Percentiles rank a stretch among this genome's conserved stretches.
These are phyloP conservation scores for Scolopax mira DNA, from an alignment of 2,113 vertebrate species.

Conservation along the genomic window DNA sequence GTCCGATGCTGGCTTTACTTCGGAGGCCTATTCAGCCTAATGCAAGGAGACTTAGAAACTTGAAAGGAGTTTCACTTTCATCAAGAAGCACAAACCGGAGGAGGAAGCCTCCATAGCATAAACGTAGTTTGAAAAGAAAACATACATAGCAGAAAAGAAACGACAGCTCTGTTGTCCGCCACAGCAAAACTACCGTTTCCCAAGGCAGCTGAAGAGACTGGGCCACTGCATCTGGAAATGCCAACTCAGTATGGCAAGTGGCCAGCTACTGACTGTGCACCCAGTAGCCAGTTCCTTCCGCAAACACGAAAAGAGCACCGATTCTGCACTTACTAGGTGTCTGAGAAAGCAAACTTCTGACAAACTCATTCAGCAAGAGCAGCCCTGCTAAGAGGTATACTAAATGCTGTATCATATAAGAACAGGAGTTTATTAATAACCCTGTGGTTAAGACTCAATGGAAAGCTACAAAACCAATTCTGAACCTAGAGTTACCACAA, in stretches of 20 bases:
- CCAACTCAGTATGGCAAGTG: conserved; percentile 9
- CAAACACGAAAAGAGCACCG: background rate
- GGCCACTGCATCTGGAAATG: conserved; percentile 25
- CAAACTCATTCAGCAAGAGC: background rate
- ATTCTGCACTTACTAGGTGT: background rate
- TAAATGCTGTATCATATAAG: background rate
- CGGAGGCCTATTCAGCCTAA: background rate
- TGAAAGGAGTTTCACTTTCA: background rate
- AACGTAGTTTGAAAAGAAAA: background rate
- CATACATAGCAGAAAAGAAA: background rate
- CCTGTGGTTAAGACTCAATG: background rate
- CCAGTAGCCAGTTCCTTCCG: conserved; percentile 1
- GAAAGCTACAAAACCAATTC: background rate
- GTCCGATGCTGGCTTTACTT: background rate
- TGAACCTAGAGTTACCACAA: background rate
- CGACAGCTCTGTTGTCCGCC: background rate
- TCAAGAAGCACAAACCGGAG: background rate
- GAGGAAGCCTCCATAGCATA: background rate
- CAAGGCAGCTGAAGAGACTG: background rate
- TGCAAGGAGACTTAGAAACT: background rate
- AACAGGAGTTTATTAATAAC: background rate
- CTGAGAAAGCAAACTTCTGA: background rate
- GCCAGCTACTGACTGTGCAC: conserved; percentile 35
- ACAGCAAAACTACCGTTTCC: conserved; percentile 28
- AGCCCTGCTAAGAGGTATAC: background rate